Evolutionary conservation across 2,113 vertebrate genomes (phyloP).

Genomic region (Tiliqua scincoides): DNA sequence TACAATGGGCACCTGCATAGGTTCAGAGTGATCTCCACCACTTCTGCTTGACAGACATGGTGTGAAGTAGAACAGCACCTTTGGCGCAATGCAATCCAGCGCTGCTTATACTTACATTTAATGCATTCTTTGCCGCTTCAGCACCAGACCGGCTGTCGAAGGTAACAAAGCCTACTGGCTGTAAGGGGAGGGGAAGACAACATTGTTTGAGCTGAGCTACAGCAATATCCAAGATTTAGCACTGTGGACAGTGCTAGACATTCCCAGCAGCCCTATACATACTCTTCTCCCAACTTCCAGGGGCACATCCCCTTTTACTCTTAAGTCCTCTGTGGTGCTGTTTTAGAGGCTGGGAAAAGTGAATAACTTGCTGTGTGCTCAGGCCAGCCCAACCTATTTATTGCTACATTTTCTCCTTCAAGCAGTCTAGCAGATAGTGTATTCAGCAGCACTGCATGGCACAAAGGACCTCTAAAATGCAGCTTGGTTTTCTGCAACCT

Average conservation of each 20-base stretch:
- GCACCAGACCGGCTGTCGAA: conserved; percentile 96
- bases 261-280: background rate
- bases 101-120: conserved; percentile 87
- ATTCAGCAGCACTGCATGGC: background rate
- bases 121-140: conserved; percentile 95
- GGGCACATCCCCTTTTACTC: too few species aligned
- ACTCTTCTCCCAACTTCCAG: background rate
- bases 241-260: background rate
- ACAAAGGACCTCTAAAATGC: background rate
- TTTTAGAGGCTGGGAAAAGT: background rate
- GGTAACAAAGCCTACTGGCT: conserved; percentile 99
- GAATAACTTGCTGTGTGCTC: background rate
- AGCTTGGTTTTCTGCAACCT: background rate
- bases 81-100: background rate
- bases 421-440: background rate
- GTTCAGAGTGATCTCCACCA: background rate
- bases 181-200: conserved; percentile 56
- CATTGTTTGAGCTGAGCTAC: background rate
- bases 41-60: background rate
- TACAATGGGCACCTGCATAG: too few species aligned
- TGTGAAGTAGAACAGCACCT: fast-evolving
- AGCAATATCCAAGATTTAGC: background rate
- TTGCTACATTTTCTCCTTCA: too few species aligned
- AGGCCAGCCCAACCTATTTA: background rate
- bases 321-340: background rate